Percentiles rank a stretch among this genome's conserved stretches.
Conservation (phyloP, 2,888 invertebrate genomes). For the Cheilosia scutellata region DNA sequence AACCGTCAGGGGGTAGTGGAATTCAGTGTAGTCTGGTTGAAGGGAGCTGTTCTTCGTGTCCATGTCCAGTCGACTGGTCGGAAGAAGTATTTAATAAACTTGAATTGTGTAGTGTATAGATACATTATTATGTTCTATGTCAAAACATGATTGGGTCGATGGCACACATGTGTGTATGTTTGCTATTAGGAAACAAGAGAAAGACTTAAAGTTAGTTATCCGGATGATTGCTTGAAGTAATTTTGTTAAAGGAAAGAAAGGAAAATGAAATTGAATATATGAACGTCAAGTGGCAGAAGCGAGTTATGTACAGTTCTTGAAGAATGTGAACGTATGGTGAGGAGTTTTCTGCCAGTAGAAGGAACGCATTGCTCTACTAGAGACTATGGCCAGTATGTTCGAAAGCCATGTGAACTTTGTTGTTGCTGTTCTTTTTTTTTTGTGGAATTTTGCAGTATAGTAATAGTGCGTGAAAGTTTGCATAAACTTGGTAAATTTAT, state of each 20-base stretch:
- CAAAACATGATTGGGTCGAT: slow-evolving; percentile 6
- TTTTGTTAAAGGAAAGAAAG: slow-evolving; percentile 13
- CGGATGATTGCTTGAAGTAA: slow-evolving; percentile 26
- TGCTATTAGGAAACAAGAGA: slow-evolving; percentile 26
- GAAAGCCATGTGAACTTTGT: no score
- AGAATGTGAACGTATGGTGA: not conserved
- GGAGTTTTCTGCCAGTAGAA: not conserved
- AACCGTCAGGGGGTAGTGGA: not conserved
- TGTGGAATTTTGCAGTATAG: no score
- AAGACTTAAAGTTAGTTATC: slow-evolving; percentile 44
- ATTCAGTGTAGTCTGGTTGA: slow-evolving; percentile 3
- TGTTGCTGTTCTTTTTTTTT: no score
- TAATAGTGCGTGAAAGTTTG: no score
- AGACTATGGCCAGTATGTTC: no score
- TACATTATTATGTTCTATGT: not conserved
- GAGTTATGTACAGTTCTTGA: not conserved
- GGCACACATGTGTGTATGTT: slow-evolving; percentile 12
- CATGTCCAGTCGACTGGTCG: not conserved
- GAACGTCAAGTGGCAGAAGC: not conserved
- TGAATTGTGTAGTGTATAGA: slow-evolving; percentile 21
- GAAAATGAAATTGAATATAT: not conserved
- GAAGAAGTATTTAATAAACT: slow-evolving; percentile 42
- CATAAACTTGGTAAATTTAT: no score
- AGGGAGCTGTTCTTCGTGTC: slow-evolving; percentile 9
- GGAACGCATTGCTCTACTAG: no score